Evolutionary conservation across 1,140 invertebrate species (phyloP).

Genomic region (Lepidurus packardi): DNA sequence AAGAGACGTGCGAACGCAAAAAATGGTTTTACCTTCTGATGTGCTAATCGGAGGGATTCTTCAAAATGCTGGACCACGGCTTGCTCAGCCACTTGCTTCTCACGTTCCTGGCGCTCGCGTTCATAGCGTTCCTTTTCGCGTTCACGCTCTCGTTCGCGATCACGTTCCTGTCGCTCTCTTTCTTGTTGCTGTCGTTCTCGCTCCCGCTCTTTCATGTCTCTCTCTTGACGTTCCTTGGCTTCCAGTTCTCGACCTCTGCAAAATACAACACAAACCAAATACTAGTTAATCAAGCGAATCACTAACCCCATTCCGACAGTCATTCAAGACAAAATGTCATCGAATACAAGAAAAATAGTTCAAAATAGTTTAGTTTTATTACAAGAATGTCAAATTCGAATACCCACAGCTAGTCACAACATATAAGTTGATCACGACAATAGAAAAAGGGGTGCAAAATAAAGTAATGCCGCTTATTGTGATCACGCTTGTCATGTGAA

Average conservation of each 20-base stretch:
- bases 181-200: constrained; percentile 44
- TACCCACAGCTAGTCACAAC: no score
- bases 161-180: constrained; percentile 52
- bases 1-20: no score
- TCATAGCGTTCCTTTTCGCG: constrained; percentile 50
- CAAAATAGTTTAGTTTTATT: no score
- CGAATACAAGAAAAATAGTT: no score
- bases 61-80: constrained; percentile 85
- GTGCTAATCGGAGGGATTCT: constrained; percentile 71
- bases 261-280: constrained; percentile 32
- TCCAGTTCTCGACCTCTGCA: constrained; percentile 48
- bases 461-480: no score
- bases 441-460: no score
- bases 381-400: no score
- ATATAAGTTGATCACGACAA: no score
- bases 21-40: constrained; percentile 61
- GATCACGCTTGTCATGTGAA: no score
- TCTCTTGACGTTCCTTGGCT: constrained; percentile 52
- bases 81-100: constrained; percentile 61
- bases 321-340: no score
- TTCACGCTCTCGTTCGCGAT: constrained; percentile 50
- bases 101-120: constrained; percentile 55
- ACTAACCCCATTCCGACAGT: background rate
- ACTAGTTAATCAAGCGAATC: background rate
- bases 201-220: constrained; percentile 41